Conservation (phyloP, 2,888 invertebrate genomes). For the Eupithecia dodoneata region DNA sequence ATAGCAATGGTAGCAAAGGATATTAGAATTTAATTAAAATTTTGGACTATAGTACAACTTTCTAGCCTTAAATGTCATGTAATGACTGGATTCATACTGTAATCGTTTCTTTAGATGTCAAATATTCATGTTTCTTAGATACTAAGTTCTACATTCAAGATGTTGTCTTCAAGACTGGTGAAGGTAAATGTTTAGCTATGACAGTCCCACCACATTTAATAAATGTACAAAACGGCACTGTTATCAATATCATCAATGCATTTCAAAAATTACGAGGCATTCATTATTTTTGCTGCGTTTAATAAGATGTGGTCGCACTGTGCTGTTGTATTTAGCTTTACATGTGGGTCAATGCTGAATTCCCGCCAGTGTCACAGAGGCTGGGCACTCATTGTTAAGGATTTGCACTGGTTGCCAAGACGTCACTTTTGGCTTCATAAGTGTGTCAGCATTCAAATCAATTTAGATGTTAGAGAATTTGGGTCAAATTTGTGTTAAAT, state of each 20-base stretch:
- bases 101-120: conserved; percentile 5
- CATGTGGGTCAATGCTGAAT: conserved; percentile 66
- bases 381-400: conserved; percentile 65
- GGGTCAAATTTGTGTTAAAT: conserved; percentile 29
- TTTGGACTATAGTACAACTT: conserved; percentile 75
- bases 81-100: conserved; percentile 50
- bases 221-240: neutral
- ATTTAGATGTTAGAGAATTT: conserved; percentile 38
- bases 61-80: conserved; percentile 72
- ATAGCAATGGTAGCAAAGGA: neutral
- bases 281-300: neutral
- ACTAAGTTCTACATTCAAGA: conserved; percentile 63
- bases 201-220: conserved; percentile 8
- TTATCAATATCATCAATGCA: neutral
- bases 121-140: neutral
- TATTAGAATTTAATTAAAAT: conserved; percentile 43
- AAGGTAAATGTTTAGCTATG: conserved; percentile 54
- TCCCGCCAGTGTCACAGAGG: conserved; percentile 57
- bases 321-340: conserved; percentile 53
- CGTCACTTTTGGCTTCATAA: conserved; percentile 70
- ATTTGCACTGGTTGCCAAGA: conserved; percentile 65
- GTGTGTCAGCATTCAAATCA: conserved; percentile 60
- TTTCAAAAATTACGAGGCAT: neutral
- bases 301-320: neutral
- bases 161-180: conserved; percentile 61